A percentile compares a stretch with the other conserved stretches of the same genome.
phyloP scores from a whole-genome alignment of 2,113 vertebrate species.

The Crotalus helleri region DNA sequence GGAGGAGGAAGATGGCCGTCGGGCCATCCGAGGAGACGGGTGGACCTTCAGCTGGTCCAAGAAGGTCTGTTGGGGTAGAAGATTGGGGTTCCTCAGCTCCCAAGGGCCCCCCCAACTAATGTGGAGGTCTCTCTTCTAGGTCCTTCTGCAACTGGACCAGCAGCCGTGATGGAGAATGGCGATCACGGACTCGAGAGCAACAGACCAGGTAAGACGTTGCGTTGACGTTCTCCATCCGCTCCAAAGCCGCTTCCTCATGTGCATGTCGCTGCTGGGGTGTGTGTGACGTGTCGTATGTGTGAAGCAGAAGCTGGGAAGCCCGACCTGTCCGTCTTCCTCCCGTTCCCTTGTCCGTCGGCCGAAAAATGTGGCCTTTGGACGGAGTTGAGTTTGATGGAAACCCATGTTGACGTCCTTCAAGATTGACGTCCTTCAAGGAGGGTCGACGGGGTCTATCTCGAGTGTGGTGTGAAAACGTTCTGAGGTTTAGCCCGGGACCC shows the following conservation, averaged over 20 bases:
- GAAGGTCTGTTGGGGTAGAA: not conserved
- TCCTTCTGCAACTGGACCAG: slow-evolving; percentile 57
- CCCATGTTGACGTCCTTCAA: no score
- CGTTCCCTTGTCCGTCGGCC: no score
- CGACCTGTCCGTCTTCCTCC: no score
- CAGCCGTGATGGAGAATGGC: slow-evolving; percentile 80
- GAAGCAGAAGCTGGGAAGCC: not conserved
- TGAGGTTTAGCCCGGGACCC: not conserved
- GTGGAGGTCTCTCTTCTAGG: not conserved
- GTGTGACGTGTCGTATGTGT: not conserved
- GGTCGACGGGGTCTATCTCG: no score
- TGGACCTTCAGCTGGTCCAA: not conserved
- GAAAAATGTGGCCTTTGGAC: no score
- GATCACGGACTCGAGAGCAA: slow-evolving; percentile 74
- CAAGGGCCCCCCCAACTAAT: not conserved
- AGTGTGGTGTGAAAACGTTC: not conserved
- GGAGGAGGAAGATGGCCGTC: not conserved
- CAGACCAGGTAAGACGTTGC: slow-evolving; percentile 49
- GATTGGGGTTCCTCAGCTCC: not conserved
- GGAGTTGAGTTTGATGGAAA: no score
- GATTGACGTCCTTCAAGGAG: no score
- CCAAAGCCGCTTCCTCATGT: not conserved
- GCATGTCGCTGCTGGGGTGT: not conserved
- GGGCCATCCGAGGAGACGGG: not conserved
- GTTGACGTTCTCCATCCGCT: no score